Evolutionary conservation across 2,113 vertebrate genomes (phyloP).

Genomic region (Megaceryle maxima): DNA sequence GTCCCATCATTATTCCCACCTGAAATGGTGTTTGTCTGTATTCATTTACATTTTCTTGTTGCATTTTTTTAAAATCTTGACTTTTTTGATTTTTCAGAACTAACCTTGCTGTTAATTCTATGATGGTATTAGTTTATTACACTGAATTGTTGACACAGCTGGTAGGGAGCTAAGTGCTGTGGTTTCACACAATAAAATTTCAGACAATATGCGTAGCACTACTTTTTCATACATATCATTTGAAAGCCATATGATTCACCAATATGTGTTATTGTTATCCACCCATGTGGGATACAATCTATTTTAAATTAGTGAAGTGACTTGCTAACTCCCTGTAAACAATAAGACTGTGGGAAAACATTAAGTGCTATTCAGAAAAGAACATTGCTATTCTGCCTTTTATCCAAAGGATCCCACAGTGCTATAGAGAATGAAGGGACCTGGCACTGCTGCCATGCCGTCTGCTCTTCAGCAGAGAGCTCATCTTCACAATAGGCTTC

Average conservation of each 20-base stretch:
- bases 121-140: conserved; percentile 59
- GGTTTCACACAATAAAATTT: conserved; percentile 72
- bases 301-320: conserved; percentile 67
- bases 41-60: background rate
- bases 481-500: conserved; percentile 6
- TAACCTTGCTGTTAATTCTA: conserved; percentile 47
- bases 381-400: conserved; percentile 64
- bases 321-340: conserved; percentile 69
- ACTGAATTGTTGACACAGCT: conserved; percentile 68
- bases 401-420: conserved; percentile 61
- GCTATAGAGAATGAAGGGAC: conserved; percentile 44
- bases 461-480: conserved; percentile 20
- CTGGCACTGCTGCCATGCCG: background rate
- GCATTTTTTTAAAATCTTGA: background rate
- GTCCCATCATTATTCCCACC: background rate
- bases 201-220: conserved; percentile 65
- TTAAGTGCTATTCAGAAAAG: conserved; percentile 63
- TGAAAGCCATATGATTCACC: conserved; percentile 71
- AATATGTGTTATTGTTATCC: conserved; percentile 70
- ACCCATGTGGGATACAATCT: conserved; percentile 64
- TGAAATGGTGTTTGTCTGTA: background rate
- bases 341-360: conserved; percentile 71
- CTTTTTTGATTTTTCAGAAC: conserved; percentile 35
- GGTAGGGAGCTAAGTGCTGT: conserved; percentile 69
- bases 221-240: conserved; percentile 65